Percentiles rank a stretch among this genome's conserved stretches.
These are phyloP conservation scores for Leptinotarsa haldemani DNA, from an alignment of 2,888 invertebrate species.

Conservation along the genomic window DNA sequence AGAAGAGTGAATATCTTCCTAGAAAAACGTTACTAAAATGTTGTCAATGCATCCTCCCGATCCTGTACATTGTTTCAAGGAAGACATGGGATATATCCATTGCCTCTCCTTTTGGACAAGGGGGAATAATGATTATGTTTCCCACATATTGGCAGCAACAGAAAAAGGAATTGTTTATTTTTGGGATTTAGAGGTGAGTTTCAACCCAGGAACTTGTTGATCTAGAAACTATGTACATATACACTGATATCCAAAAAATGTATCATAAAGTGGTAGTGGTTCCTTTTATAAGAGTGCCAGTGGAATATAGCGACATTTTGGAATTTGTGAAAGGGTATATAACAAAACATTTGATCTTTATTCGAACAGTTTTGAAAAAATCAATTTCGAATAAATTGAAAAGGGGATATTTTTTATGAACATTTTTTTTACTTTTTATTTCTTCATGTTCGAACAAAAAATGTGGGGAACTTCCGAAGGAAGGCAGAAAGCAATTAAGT, in stretches of 20 bases:
- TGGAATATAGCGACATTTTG: too few relatives aligned
- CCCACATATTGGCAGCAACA: conserved; percentile 77
- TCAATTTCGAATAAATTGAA: too few relatives aligned
- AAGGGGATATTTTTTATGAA: too few relatives aligned
- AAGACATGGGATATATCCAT: conserved; percentile 79
- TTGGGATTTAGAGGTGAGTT: conserved; percentile 81
- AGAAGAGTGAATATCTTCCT: not conserved
- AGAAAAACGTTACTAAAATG: conserved; percentile 64
- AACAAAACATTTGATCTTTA: too few relatives aligned
- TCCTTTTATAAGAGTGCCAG: too few relatives aligned
- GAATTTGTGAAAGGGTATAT: too few relatives aligned
- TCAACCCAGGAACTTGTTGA: too few relatives aligned
- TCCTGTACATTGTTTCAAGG: conserved; percentile 79
- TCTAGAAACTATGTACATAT: not conserved
- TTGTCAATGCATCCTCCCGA: conserved; percentile 84
- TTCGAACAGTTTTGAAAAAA: too few relatives aligned
- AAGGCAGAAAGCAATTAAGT: too few relatives aligned
- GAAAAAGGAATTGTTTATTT: conserved; percentile 80
- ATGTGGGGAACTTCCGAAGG: too few relatives aligned
- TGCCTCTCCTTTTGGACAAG: conserved; percentile 76
- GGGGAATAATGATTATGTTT: conserved; percentile 68
- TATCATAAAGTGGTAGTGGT: not conserved
- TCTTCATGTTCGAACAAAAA: too few relatives aligned
- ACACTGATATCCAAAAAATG: not conserved
- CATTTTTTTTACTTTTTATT: too few relatives aligned